Conservation (phyloP, 2,797 vertebrate species). For the Avahi laniger region DNA sequence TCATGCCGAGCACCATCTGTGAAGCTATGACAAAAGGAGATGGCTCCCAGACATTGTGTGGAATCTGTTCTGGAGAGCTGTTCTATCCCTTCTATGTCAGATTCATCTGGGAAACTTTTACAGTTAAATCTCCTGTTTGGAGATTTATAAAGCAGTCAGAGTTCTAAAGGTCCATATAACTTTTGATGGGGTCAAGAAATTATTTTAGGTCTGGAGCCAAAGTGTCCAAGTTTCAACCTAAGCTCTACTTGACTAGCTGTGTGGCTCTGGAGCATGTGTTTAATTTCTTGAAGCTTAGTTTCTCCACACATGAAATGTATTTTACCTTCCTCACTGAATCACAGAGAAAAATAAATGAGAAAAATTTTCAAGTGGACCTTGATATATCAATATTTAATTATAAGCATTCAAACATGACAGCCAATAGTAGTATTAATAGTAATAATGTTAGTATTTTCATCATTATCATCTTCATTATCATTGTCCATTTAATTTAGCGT, state of each 20-base stretch:
- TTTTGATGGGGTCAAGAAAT: background rate
- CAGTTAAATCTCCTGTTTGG: background rate
- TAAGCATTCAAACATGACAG: background rate
- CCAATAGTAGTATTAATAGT: background rate
- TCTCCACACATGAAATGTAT: background rate
- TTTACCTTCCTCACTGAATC: background rate
- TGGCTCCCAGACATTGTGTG: background rate
- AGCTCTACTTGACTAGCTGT: background rate
- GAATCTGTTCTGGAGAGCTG: background rate
- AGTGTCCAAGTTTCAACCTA: background rate
- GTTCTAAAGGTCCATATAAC: background rate
- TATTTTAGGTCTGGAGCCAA: background rate
- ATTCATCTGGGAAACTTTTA: background rate
- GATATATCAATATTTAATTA: background rate
- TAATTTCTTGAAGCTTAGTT: background rate
- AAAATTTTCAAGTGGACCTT: background rate
- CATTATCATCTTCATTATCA: background rate
- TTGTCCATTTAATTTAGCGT: background rate
- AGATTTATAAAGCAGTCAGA: background rate
- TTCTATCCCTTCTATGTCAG: background rate
- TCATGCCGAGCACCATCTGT: background rate
- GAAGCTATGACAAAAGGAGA: background rate
- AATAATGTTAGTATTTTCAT: background rate
- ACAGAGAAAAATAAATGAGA: background rate
- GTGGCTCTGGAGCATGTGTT: background rate